Evolutionary conservation across 2,888 invertebrate genomes (phyloP), one percentile per base, ranked within the genome.

Genomic region (Arenicola marina): DNA sequence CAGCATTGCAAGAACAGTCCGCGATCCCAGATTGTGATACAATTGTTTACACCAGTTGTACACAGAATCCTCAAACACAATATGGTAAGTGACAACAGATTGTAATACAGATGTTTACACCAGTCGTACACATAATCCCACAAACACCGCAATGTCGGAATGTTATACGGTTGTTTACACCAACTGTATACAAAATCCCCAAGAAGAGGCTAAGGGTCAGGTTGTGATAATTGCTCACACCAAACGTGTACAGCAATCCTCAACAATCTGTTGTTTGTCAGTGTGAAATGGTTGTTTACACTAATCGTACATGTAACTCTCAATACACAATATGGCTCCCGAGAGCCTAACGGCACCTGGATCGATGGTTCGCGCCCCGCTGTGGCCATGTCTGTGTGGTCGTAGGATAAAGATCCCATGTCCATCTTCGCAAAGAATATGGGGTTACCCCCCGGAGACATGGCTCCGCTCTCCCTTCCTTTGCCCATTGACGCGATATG

Each of bases 31-130:
- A 87, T 89, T 4, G 88, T 90, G 24, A 86, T 88, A 65, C 90
- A 90, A 63, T 82, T 87, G 44, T 88, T 91, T 65, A 89, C 89
- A 29, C 90, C 91, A 51, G 89, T 91, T 38, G 90, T 91, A 44
- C 89, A 90, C 46, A 86, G 91, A 59, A 91, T 91, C 69, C 87
- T 92, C 68, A 92, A 91, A 76, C 89, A 91, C 78, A 92, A 90
- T 74, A 91, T 91, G 65, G 87, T 87, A 77, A 82, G 84, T 78
- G 26, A n/a, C n/a, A n/a, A n/a, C 87, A 89, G 28, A 87, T 89
- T 4, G 88, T 90, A 24, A 86, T 88, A 65, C 90, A 90, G 62
- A 82, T 87, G 44, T 88, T 91, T 65, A 89, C 89, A 29, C 90
- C 91, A 51, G 89, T 91, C 38, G 90, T 91, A 44, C 89, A 90